Evolutionary conservation across 2,797 vertebrate genomes (phyloP), one percentile per base, ranked within the genome.

Genomic region (Synanceia verrucosa): DNA sequence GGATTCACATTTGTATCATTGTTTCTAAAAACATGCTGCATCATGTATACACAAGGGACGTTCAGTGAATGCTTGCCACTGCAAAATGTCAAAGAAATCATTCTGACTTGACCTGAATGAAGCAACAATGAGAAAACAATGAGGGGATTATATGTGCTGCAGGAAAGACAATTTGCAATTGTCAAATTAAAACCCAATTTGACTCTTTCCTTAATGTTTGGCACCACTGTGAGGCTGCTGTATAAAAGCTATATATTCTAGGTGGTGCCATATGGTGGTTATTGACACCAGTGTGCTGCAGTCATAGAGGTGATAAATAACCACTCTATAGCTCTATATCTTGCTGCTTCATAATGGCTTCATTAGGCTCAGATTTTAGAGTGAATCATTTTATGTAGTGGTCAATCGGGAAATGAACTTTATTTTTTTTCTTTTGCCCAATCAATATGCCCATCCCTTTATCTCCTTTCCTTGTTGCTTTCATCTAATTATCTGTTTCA

Each of bases 351-450:
- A 86, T 84, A 83, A 75, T 63, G 43, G 78, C 68, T 78, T 76
- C 56, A 85, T 85, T 85, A 78, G 50, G 65, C 34, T 80, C 63
- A 28, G 57, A 68, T 86, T 72, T 83, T 71, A 84, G 47, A 79
- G 29, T 29, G 51, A 64, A 81, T 83, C 47, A 78, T 74, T 82
- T 68, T 41, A 78, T 60, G 58, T 34, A 29, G 65, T 66, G 37
- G 53, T 84, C 81, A 56, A 48, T 74, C 33, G 61, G 63, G 67
- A 85, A 86, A 83, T 80, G 9, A 71, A 58, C 55, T 78, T 74
- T 76, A 56, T 50, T 48, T 53, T 34, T 61, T 74, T 65, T 34
- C 18, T 16, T 65, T 60, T 58, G 24, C 44, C 21, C 7, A 70
- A 83, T 85, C 79, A 74, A 79, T 86, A 62, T 36, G 34, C 21